phyloP scores from a whole-genome alignment of 2,797 vertebrate genomes.

The Platalea minor region DNA sequence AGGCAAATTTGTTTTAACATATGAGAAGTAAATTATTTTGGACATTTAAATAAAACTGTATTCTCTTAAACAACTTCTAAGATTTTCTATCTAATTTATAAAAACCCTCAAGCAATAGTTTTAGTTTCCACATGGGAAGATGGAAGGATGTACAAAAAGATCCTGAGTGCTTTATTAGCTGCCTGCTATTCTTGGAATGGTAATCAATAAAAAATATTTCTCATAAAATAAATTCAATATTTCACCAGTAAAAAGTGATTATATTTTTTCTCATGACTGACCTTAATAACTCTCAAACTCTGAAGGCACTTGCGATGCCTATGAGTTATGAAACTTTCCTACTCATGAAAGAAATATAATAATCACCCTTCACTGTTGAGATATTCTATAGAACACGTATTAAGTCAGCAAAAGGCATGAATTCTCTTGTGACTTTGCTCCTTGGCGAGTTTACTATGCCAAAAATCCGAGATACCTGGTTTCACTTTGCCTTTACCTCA shows the following conservation, averaged over 20 bases:
- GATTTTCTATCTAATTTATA: background rate
- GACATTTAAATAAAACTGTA: background rate
- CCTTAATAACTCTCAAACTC: constrained; percentile 43
- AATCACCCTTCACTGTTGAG: constrained; percentile 3
- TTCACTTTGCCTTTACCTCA: background rate
- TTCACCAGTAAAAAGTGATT: constrained; percentile 49
- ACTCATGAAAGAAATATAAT: constrained; percentile 20
- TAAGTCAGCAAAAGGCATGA: background rate
- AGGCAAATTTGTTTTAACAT: background rate
- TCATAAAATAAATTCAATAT: constrained; percentile 60
- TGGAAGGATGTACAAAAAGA: background rate
- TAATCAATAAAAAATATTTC: constrained; percentile 59
- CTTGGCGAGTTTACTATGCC: background rate
- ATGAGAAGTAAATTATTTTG: background rate
- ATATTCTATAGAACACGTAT: background rate
- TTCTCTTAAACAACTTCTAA: background rate
- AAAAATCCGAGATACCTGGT: background rate
- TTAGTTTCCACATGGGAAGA: background rate
- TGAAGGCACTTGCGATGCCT: background rate
- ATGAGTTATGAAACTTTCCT: constrained; percentile 42
- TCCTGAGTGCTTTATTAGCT: constrained; percentile 1
- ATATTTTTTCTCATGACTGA: constrained; percentile 6
- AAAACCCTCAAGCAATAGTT: background rate
- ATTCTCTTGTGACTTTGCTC: background rate
- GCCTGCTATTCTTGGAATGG: background rate